Percentiles rank a stretch among this genome's conserved stretches.
Conservation (phyloP, 2,888 invertebrate genomes). For the Hirtodrosophila cameraria region DNA sequence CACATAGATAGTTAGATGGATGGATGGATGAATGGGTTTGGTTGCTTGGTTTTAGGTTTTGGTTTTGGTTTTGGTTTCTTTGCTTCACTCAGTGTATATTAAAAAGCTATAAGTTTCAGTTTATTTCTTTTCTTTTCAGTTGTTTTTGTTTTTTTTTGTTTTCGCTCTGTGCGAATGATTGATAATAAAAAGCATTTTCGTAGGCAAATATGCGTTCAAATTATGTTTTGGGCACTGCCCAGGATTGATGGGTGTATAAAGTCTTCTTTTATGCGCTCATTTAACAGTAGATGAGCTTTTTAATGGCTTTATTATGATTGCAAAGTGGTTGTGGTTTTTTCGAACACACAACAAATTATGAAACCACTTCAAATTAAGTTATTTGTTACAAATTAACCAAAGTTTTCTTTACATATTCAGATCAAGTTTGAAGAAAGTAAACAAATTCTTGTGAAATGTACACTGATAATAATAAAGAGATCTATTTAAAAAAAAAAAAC, state of each 20-base stretch:
- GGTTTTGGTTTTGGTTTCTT: slow-evolving; percentile 8
- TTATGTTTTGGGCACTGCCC: slow-evolving; percentile 61
- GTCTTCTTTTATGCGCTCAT: slow-evolving; percentile 77
- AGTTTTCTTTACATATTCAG: background rate
- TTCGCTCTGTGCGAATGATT: slow-evolving; percentile 61
- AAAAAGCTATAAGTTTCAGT: slow-evolving; percentile 74
- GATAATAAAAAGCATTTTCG: slow-evolving; percentile 56
- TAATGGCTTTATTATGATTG: slow-evolving; percentile 72
- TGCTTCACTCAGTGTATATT: slow-evolving; percentile 49
- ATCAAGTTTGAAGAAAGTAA: background rate
- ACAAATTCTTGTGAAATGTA: no score
- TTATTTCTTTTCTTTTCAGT: slow-evolving; percentile 37
- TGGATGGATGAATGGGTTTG: slow-evolving; percentile 46
- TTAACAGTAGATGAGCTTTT: slow-evolving; percentile 64
- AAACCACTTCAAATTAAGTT: slow-evolving; percentile 51
- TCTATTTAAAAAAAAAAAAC: no score
- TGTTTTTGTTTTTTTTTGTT: slow-evolving; percentile 21
- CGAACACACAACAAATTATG: slow-evolving; percentile 16
- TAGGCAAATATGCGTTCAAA: slow-evolving; percentile 73
- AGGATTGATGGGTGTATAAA: slow-evolving; percentile 77
- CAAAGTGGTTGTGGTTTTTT: slow-evolving; percentile 50
- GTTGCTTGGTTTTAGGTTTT: slow-evolving; percentile 31
- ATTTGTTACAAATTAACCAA: slow-evolving; percentile 51
- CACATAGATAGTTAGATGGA: slow-evolving; percentile 39
- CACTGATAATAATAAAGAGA: no score